Conservation (phyloP, 2,888 invertebrate genomes). For the Tridacna crocea region DNA sequence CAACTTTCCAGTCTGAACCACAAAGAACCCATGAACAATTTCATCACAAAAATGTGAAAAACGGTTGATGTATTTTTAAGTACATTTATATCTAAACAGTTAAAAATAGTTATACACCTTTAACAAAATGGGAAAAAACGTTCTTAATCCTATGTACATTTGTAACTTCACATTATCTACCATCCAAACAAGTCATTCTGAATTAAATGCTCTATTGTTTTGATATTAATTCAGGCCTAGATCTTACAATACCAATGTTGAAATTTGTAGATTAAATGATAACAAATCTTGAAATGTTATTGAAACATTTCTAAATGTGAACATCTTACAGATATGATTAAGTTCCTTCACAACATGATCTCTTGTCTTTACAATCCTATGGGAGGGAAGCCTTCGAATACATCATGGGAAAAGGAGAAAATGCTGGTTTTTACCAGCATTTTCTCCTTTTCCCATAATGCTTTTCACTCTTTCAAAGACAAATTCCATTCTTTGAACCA, state of each 20-base stretch:
- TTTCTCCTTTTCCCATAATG: background rate
- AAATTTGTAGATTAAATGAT: conserved; percentile 15
- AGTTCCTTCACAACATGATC: too few relatives aligned
- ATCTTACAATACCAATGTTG: conserved; percentile 14
- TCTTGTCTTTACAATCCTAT: background rate
- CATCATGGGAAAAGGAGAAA: conserved; percentile 7
- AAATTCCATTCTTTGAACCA: too few relatives aligned
- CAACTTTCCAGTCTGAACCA: too few relatives aligned
- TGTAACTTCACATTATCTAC: too few relatives aligned
- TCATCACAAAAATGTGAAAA: too few relatives aligned
- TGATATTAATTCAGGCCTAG: background rate
- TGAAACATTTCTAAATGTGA: conserved; percentile 20
- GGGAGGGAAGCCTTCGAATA: background rate
- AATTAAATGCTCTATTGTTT: conserved; percentile 17
- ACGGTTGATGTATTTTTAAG: too few relatives aligned
- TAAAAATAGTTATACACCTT: too few relatives aligned
- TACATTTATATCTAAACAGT: too few relatives aligned
- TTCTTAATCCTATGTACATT: too few relatives aligned
- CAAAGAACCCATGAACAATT: too few relatives aligned
- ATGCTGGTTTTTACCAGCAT: background rate
- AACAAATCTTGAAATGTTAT: conserved; percentile 26
- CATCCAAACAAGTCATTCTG: background rate
- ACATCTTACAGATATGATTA: conserved; percentile 13
- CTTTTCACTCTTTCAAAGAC: too few relatives aligned
- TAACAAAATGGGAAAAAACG: too few relatives aligned